Percentiles rank a stretch among this genome's conserved stretches.
Evolutionary conservation across 2,797 vertebrate species (phyloP).

Genomic region (Gymnodraco acuticeps): DNA sequence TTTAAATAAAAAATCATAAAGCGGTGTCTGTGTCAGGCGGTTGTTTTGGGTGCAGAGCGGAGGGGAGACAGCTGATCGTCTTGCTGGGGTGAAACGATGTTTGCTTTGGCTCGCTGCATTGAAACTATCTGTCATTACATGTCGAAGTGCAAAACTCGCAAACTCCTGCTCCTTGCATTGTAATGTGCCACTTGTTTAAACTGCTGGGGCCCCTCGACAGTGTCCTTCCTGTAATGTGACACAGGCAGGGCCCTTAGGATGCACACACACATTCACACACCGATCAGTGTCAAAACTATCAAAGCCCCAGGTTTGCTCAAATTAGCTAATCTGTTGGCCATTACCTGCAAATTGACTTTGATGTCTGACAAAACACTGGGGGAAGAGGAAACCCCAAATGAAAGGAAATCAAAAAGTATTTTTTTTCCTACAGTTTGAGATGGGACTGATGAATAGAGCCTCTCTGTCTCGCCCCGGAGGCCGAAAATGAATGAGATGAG

Average conservation of each 20-base stretch:
- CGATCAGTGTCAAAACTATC: constrained; percentile 65
- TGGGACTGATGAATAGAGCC: constrained; percentile 70
- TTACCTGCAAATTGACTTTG: constrained; percentile 84
- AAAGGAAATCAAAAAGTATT: constrained; percentile 78
- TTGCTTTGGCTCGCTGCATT: constrained; percentile 81
- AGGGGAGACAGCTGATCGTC: constrained; percentile 43
- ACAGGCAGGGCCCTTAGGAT: constrained; percentile 59
- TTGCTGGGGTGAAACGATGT: constrained; percentile 64
- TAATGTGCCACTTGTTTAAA: constrained; percentile 81
- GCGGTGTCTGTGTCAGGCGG: constrained; percentile 19
- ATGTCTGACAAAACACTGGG: constrained; percentile 81
- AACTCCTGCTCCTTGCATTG: constrained; percentile 63
- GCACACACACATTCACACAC: constrained; percentile 30
- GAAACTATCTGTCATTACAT: constrained; percentile 80
- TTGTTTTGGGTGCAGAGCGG: constrained; percentile 34
- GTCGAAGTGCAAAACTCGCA: constrained; percentile 74
- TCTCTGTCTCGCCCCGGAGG: constrained; percentile 62
- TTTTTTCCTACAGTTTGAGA: constrained; percentile 63
- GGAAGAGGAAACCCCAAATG: constrained; percentile 80
- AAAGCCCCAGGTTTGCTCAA: constrained; percentile 79
- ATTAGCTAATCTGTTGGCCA: constrained; percentile 82
- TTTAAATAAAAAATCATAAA: constrained; percentile 33
- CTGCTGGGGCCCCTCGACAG: constrained; percentile 70
- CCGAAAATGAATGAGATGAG: constrained; percentile 53
- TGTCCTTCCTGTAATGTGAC: constrained; percentile 79